phyloP scores from a whole-genome alignment of 2,113 vertebrate species.

The Hypomesus transpacificus region DNA sequence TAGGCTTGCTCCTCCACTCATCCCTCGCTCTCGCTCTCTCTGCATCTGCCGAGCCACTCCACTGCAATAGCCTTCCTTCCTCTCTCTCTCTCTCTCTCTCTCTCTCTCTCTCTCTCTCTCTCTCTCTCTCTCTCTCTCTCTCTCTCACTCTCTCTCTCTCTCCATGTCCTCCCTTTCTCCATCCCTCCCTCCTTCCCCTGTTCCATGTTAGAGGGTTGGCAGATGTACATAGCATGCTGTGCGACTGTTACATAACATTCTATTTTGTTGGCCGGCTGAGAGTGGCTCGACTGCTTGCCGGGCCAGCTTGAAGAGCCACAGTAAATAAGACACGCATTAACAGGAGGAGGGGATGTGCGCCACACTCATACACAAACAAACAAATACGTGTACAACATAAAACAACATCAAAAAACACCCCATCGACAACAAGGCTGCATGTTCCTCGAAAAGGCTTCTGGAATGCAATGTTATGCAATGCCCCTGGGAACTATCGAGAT shows the following conservation, averaged over 20 bases:
- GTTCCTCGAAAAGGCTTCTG: not conserved
- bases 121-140: not conserved
- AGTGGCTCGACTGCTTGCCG: conserved; percentile 2
- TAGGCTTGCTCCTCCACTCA: not conserved
- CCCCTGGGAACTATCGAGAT: conserved; percentile 40
- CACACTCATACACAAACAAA: conserved; percentile 42
- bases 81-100: not conserved
- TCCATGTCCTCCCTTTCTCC: conserved; percentile 7
- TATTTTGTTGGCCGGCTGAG: conserved; percentile 42
- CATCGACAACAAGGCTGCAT: too few species aligned
- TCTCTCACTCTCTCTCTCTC: conserved; percentile 20
- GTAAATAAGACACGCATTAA: conserved; percentile 23
- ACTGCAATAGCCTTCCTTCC: not conserved
- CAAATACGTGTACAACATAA: not conserved
- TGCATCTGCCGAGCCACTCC: not conserved
- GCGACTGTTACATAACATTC: conserved; percentile 49
- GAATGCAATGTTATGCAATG: conserved; percentile 9
- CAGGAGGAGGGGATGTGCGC: conserved; percentile 10
- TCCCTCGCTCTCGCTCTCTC: not conserved
- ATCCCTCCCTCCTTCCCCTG: not conserved
- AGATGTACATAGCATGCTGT: conserved; percentile 43
- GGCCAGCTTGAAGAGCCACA: conserved; percentile 22
- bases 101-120: not conserved
- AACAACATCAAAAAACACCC: not conserved
- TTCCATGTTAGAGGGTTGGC: conserved; percentile 47